Conservation (phyloP, 2,888 invertebrate genomes). For the Pocota personata region DNA sequence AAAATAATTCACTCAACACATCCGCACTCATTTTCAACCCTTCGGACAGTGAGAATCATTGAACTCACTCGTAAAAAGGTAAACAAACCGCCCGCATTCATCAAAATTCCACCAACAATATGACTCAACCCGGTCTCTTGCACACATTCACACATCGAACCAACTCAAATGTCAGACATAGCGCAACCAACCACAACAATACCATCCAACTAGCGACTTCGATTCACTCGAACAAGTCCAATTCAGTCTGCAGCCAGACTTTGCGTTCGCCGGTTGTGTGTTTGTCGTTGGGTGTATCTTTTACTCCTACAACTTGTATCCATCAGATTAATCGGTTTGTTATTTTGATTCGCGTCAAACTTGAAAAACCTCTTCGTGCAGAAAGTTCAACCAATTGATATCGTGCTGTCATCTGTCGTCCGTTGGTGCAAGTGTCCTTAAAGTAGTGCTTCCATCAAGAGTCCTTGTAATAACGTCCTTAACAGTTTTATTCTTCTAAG, state of each 20-base stretch:
- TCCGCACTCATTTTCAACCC: neutral
- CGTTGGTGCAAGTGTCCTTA: conserved; percentile 39
- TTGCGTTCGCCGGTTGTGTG: conserved; percentile 58
- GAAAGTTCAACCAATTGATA: conserved; percentile 35
- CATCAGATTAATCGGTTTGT: conserved; percentile 38
- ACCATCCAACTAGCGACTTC: conserved; percentile 2
- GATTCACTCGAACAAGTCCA: conserved; percentile 50
- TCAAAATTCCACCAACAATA: neutral
- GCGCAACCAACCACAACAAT: conserved; percentile 21
- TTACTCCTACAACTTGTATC: conserved; percentile 20
- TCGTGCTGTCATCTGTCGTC: conserved; percentile 7
- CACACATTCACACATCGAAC: neutral
- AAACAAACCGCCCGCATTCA: conserved; percentile 66
- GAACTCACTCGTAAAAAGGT: conserved; percentile 54
- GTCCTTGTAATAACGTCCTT: conserved; percentile 20
- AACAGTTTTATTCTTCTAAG: neutral
- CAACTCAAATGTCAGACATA: conserved; percentile 34
- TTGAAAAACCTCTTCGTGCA: conserved; percentile 19
- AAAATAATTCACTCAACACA: neutral
- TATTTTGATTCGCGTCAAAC: conserved; percentile 45
- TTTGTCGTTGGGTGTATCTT: neutral
- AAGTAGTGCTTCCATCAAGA: conserved; percentile 33
- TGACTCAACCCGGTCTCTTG: conserved; percentile 20
- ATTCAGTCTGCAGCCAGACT: conserved; percentile 63
- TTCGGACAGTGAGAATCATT: neutral